Conservation (phyloP, 1,140 invertebrate genomes). For the Kradibia gibbosae region DNA sequence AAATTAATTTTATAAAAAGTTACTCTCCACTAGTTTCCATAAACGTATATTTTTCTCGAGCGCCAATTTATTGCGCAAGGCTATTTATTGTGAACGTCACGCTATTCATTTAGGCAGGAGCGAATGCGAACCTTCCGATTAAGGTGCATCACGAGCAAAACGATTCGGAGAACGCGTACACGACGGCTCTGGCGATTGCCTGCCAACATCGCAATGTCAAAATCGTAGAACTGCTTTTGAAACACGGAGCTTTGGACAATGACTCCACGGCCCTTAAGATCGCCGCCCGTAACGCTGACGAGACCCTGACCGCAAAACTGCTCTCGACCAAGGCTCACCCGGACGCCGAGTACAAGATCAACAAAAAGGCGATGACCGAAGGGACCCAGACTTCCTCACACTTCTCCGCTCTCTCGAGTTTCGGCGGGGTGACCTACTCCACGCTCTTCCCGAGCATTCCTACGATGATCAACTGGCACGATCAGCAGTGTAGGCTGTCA, state of each 20-base stretch:
- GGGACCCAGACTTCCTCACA: constrained; percentile 75
- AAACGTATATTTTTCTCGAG: neutral
- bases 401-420: constrained; percentile 73
- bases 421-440: constrained; percentile 82
- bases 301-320: constrained; percentile 81
- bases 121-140: constrained; percentile 80
- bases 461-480: constrained; percentile 96
- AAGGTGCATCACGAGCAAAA: constrained; percentile 69
- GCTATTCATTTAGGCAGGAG: constrained; percentile 74
- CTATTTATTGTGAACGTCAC: no score
- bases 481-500: constrained; percentile 81
- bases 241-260: constrained; percentile 90
- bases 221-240: constrained; percentile 84
- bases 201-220: constrained; percentile 73
- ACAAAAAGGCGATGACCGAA: constrained; percentile 87
- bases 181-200: constrained; percentile 68
- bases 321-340: constrained; percentile 86
- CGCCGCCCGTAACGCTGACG: constrained; percentile 80
- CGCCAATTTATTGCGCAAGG: neutral
- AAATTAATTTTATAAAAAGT: no score
- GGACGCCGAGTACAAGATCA: constrained; percentile 90
- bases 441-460: constrained; percentile 88
- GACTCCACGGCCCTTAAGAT: constrained; percentile 86
- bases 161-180: constrained; percentile 66
- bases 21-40: no score